These are phyloP conservation scores for Stegophylla sp. DNA, from an alignment of 2,888 invertebrate genomes.

Conservation along the genomic window DNA sequence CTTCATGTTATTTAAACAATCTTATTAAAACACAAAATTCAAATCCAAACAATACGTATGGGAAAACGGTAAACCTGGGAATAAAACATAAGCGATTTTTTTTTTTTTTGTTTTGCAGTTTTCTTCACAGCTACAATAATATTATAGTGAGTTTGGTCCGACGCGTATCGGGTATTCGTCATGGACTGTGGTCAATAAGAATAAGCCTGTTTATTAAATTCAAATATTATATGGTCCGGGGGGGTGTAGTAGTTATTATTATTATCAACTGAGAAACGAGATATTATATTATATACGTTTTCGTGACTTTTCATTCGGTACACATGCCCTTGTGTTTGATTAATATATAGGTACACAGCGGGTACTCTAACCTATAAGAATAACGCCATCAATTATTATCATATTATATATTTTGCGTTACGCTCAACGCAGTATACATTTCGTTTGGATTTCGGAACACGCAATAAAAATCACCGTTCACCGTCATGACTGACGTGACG, in stretches of 20 bases:
- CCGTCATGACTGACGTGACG: not conserved
- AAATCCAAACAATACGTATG: no score
- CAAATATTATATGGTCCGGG: not conserved
- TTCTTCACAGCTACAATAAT: not conserved
- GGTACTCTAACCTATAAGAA: no score
- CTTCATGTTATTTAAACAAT: no score
- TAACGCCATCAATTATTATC: not conserved
- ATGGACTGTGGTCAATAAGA: not conserved
- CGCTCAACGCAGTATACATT: no score
- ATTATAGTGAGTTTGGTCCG: not conserved
- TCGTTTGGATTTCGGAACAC: not conserved
- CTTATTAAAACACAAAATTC: no score
- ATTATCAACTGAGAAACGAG: not conserved
- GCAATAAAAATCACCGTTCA: not conserved
- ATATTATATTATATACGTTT: not conserved
- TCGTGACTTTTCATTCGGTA: not conserved
- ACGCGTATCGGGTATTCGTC: not conserved
- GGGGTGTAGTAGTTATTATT: no score
- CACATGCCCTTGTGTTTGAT: slow-evolving; percentile 7
- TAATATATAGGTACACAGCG: no score
- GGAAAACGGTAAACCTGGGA: no score
- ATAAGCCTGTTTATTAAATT: not conserved
- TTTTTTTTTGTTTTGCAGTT: no score
- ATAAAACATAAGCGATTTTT: no score
- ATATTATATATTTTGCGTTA: no score